Percentiles rank a stretch among this genome's conserved stretches.
These are phyloP conservation scores for Erpornis zantholeuca DNA, from an alignment of 2,113 vertebrate species.

Conservation along the genomic window DNA sequence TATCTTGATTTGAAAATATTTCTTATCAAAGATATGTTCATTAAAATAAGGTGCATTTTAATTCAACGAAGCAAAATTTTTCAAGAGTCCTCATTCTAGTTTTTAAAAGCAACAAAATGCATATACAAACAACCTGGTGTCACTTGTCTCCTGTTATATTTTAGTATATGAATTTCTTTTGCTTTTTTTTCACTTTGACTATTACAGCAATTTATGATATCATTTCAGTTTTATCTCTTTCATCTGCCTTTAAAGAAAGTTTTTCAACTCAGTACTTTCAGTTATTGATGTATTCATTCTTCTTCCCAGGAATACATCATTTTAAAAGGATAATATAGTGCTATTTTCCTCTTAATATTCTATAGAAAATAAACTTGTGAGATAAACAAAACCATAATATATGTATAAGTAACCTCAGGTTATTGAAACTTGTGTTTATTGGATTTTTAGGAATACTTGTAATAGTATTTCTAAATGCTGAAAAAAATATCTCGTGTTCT, in stretches of 20 bases:
- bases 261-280: background rate
- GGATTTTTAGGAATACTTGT: background rate
- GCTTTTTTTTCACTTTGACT: background rate
- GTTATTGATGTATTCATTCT: background rate
- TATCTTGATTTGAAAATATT: background rate
- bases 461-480: background rate
- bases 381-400: background rate
- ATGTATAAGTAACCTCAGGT: background rate
- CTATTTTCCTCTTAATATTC: background rate
- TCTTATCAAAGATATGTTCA: background rate
- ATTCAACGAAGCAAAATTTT: background rate
- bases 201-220: background rate
- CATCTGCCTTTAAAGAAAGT: background rate
- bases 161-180: background rate
- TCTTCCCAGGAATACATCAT: background rate
- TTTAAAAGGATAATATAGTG: background rate
- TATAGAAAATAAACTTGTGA: background rate
- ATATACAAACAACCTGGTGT: background rate
- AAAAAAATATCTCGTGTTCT: background rate
- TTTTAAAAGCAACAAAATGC: background rate
- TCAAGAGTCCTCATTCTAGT: background rate
- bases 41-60: background rate
- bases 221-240: conserved; percentile 22
- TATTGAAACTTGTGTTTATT: background rate
- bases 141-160: background rate